phyloP scores from a whole-genome alignment of 2,797 vertebrate species.

The Peromyscus aztecus region DNA sequence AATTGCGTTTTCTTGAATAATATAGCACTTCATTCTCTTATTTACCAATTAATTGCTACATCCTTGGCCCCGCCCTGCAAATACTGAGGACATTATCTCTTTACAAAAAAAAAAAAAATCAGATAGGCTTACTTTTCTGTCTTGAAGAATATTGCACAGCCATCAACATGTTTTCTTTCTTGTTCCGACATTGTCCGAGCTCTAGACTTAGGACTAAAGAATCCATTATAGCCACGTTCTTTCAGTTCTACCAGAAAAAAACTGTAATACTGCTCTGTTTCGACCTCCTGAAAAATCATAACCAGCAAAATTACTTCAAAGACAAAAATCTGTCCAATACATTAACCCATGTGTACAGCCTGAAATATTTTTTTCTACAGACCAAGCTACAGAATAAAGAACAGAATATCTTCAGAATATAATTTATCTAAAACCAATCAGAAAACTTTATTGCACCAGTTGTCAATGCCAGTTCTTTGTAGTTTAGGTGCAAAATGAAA shows the following conservation, averaged over 20 bases:
- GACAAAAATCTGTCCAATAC: constrained; percentile 14
- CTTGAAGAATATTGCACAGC: constrained; percentile 98
- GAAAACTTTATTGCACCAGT: background rate
- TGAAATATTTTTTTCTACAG: constrained; percentile 36
- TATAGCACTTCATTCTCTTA: constrained; percentile 34
- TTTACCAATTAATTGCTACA: background rate
- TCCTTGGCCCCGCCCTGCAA: background rate
- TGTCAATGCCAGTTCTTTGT: constrained; percentile 30
- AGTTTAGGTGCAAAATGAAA: constrained; percentile 22
- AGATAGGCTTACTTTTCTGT: constrained; percentile 94
- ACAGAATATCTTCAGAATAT: background rate
- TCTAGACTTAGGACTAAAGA: constrained; percentile 99
- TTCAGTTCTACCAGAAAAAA: constrained; percentile 98
- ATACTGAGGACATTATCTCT: constrained; percentile 10
- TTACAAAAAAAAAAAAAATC: background rate
- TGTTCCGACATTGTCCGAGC: constrained; percentile 99
- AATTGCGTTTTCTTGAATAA: constrained; percentile 39
- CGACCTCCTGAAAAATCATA: constrained; percentile 93
- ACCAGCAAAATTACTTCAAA: constrained; percentile 78
- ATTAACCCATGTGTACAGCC: constrained; percentile 11
- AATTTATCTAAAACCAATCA: constrained; percentile 48
- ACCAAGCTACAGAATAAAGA: constrained; percentile 46
- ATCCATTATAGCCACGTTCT: constrained; percentile 97
- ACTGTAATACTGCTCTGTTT: constrained; percentile 98
- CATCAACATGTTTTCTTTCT: constrained; percentile 98